Percentiles rank a stretch among this genome's conserved stretches.
These are phyloP conservation scores for Hemichromis elongatus DNA, from an alignment of 2,113 vertebrate species.

Conservation along the genomic window DNA sequence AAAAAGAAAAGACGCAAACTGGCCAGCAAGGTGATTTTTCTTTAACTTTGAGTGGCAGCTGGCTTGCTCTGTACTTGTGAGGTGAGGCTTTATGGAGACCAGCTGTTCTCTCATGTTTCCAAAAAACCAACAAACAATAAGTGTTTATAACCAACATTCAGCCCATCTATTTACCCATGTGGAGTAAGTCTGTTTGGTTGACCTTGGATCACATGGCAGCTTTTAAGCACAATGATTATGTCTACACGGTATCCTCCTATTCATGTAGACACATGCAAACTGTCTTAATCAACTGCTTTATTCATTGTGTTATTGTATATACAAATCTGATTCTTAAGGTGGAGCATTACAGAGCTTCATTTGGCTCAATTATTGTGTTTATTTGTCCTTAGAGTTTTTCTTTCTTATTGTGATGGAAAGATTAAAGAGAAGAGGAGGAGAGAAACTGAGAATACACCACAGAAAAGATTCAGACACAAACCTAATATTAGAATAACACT, in stretches of 20 bases:
- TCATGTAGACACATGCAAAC: not conserved
- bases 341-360: not conserved
- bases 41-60: constrained; percentile 3
- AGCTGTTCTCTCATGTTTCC: constrained; percentile 37
- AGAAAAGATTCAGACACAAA: not conserved
- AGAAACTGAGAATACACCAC: not conserved
- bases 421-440: not conserved
- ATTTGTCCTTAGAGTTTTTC: not conserved
- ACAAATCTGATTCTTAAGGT: not conserved
- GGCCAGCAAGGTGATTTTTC: not conserved
- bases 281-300: not conserved
- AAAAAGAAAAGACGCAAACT: not conserved
- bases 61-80: constrained; percentile 18
- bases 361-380: not conserved
- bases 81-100: constrained; percentile 53
- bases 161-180: constrained; percentile 1
- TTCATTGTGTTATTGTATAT: not conserved
- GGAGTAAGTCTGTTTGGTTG: not conserved
- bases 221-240: not conserved
- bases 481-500: not conserved
- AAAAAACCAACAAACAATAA: constrained; percentile 46
- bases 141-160: constrained; percentile 55
- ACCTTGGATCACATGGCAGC: not conserved
- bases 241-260: not conserved
- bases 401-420: not conserved